Evolutionary conservation across 2,888 invertebrate genomes (phyloP).

Genomic region (Therioaphis trifolii): DNA sequence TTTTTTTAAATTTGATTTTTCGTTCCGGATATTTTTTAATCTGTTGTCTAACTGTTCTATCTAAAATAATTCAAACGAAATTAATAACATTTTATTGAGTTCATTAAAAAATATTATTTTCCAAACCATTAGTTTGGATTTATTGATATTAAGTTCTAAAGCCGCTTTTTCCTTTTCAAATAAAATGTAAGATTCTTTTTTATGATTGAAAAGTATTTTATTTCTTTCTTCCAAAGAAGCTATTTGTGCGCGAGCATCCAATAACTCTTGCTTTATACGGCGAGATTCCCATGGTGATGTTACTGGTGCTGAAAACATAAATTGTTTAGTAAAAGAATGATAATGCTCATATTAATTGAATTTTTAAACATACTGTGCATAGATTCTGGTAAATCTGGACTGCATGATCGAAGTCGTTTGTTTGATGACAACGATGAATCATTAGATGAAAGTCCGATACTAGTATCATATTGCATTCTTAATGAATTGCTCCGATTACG

Average conservation of each 20-base stretch:
- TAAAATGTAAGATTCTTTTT: constrained; percentile 78
- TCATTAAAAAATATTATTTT: background rate
- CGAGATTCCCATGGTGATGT: constrained; percentile 77
- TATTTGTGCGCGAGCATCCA: constrained; percentile 73
- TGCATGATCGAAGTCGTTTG: constrained; percentile 53
- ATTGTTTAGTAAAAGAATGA: constrained; percentile 32
- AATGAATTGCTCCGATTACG: constrained; percentile 19
- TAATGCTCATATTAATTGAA: background rate
- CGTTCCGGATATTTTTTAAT: constrained; percentile 35
- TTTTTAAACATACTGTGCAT: constrained; percentile 12
- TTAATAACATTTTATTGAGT: background rate
- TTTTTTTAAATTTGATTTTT: constrained; percentile 48
- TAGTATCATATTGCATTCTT: constrained; percentile 45
- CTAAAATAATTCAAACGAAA: constrained; percentile 20
- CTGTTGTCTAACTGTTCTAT: constrained; percentile 48
- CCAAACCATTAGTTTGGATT: constrained; percentile 51
- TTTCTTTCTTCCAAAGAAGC: constrained; percentile 74
- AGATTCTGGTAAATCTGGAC: constrained; percentile 52
- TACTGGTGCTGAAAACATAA: constrained; percentile 64
- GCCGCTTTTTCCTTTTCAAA: constrained; percentile 77
- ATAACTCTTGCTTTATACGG: constrained; percentile 75
- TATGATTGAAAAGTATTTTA: constrained; percentile 77
- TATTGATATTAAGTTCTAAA: constrained; percentile 49
- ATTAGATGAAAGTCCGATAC: constrained; percentile 20
- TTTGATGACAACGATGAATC: constrained; percentile 48